Conservation (phyloP, 2,113 vertebrate species). For the Lates calcarifer region DNA sequence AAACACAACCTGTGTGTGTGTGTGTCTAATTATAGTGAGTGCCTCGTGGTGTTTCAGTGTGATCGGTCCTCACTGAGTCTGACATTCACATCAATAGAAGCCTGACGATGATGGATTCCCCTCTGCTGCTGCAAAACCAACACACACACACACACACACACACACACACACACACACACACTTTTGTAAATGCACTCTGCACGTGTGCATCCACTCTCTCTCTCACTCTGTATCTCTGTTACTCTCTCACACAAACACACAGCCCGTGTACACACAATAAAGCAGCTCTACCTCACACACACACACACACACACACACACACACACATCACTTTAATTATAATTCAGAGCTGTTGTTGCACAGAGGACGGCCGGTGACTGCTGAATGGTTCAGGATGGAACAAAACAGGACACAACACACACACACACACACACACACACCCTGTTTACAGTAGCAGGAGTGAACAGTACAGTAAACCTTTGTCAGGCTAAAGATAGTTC, state of each 20-base stretch:
- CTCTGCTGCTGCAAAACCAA: constrained; percentile 52
- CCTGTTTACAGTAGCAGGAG: constrained; percentile 55
- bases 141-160: constrained; percentile 30
- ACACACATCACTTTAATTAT: constrained; percentile 55
- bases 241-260: background rate
- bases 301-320: constrained; percentile 9
- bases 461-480: constrained; percentile 52
- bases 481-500: constrained; percentile 61
- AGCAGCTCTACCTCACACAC: background rate
- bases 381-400: background rate
- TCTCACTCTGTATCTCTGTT: constrained; percentile 16
- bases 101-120: constrained; percentile 84
- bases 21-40: constrained; percentile 84
- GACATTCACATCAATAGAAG: constrained; percentile 85
- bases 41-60: constrained; percentile 77
- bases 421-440: constrained; percentile 32
- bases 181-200: constrained; percentile 35
- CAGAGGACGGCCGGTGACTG: constrained; percentile 28
- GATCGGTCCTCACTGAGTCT: constrained; percentile 76
- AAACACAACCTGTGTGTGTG: constrained; percentile 21
- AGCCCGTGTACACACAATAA: background rate
- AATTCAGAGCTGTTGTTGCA: constrained; percentile 60
- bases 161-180: constrained; percentile 35
- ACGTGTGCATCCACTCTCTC: constrained; percentile 21
- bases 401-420: constrained; percentile 39